Evolutionary conservation across 2,113 vertebrate genomes (phyloP).

Genomic region (Isichthys henryi): DNA sequence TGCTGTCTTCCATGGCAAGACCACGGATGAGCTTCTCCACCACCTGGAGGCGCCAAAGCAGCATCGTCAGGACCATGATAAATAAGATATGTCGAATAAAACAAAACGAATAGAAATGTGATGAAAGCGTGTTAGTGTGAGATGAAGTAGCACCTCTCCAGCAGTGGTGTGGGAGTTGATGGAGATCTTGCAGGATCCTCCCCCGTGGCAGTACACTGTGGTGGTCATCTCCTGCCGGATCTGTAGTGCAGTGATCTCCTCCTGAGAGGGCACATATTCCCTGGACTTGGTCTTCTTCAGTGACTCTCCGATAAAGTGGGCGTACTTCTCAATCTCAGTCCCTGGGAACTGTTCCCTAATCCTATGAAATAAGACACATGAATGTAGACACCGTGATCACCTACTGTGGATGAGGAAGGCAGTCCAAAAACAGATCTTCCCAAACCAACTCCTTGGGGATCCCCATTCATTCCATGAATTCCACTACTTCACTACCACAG

Average conservation of each 20-base stretch:
- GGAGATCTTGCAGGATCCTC: slow-evolving; percentile 88
- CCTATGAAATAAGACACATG: slow-evolving; percentile 46
- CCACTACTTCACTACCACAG: not conserved
- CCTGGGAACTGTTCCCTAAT: slow-evolving; percentile 72
- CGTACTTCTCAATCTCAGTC: slow-evolving; percentile 77
- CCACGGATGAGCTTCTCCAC: slow-evolving; percentile 96
- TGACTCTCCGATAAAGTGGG: slow-evolving; percentile 75
- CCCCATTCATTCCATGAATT: not conserved
- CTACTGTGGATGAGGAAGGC: not conserved
- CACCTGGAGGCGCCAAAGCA: slow-evolving; percentile 61
- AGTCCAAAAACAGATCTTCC: not conserved
- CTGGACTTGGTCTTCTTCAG: slow-evolving; percentile 82
- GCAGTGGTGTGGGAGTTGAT: slow-evolving; percentile 89
- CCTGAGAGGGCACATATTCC: slow-evolving; percentile 85
- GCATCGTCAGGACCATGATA: not conserved
- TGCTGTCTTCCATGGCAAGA: slow-evolving; percentile 94
- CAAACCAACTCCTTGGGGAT: not conserved
- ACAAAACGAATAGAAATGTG: not conserved
- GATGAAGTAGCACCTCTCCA: slow-evolving; percentile 66
- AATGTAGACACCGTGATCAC: not conserved
- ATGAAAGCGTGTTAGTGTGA: not conserved
- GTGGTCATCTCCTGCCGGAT: slow-evolving; percentile 84
- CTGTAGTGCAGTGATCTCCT: slow-evolving; percentile 81
- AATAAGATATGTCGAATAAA: not conserved
- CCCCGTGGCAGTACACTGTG: slow-evolving; percentile 85